These are phyloP conservation scores for Oncorhynchus masou DNA, from an alignment of 2,113 vertebrate genomes.

Conservation along the genomic window DNA sequence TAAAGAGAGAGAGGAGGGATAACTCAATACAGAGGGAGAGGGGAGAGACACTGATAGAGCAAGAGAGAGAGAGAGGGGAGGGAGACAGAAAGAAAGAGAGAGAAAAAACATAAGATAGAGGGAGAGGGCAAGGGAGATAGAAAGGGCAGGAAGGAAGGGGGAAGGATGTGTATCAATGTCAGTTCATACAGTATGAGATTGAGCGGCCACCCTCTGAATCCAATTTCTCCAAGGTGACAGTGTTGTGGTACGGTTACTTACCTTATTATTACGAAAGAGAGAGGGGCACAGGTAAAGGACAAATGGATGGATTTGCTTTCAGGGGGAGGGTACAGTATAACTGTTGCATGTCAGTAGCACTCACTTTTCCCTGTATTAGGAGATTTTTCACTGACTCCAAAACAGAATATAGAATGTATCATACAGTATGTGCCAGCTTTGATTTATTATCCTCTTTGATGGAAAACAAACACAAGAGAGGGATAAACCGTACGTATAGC, in stretches of 20 bases:
- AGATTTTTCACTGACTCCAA: slow-evolving; percentile 4
- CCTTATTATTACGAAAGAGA: background rate
- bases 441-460: slow-evolving; percentile 47
- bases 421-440: slow-evolving; percentile 29
- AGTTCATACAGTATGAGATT: too few relatives aligned
- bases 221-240: background rate
- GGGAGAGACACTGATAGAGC: background rate
- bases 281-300: too few relatives aligned
- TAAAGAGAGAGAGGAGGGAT: slow-evolving; percentile 8
- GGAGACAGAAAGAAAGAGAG: background rate
- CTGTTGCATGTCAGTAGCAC: background rate
- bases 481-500: slow-evolving; percentile 34
- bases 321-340: background rate
- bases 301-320: slow-evolving; percentile 2
- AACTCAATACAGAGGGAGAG: background rate
- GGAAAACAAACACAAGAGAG: slow-evolving; percentile 42
- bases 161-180: slow-evolving; percentile 28
- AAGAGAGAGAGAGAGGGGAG: background rate
- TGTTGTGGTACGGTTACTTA: background rate
- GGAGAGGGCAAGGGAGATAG: slow-evolving; percentile 34
- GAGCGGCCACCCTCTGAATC: background rate
- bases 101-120: background rate
- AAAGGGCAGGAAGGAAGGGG: slow-evolving; percentile 15
- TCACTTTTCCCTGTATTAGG: background rate
- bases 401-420: slow-evolving; percentile 38